phyloP scores from a whole-genome alignment of 2,797 vertebrate species.

The Ctenopoma kingsleyae region DNA sequence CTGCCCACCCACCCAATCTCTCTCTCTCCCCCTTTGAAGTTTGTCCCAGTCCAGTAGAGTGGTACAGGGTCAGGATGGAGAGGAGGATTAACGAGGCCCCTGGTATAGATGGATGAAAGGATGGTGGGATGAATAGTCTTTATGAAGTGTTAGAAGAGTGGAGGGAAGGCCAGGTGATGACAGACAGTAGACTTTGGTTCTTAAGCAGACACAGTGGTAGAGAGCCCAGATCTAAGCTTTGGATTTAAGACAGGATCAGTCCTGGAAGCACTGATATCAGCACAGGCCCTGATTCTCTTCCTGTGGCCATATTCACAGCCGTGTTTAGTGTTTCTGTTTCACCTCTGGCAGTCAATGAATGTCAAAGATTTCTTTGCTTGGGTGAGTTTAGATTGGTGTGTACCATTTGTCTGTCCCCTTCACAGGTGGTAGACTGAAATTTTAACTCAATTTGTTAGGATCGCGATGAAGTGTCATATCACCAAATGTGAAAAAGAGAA shows the following conservation, averaged over 20 bases:
- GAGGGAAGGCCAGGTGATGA: conserved; percentile 76
- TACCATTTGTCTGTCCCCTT: background rate
- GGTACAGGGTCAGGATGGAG: conserved; percentile 76
- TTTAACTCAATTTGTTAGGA: background rate
- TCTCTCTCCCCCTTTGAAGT: conserved; percentile 77
- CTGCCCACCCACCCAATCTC: conserved; percentile 74
- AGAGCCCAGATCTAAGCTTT: conserved; percentile 69
- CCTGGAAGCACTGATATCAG: conserved; percentile 38
- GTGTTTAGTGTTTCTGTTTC: conserved; percentile 39
- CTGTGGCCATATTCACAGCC: conserved; percentile 31
- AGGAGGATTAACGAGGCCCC: conserved; percentile 81
- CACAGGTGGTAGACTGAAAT: background rate
- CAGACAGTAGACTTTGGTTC: conserved; percentile 65
- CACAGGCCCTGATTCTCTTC: conserved; percentile 23
- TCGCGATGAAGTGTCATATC: background rate
- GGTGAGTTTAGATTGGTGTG: background rate
- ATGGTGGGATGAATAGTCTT: conserved; percentile 82
- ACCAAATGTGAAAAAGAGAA: background rate
- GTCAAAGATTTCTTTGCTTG: background rate
- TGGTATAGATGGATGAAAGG: conserved; percentile 80
- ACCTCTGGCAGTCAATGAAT: background rate
- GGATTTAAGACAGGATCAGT: conserved; percentile 72
- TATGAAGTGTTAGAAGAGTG: conserved; percentile 80
- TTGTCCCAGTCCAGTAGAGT: conserved; percentile 78
- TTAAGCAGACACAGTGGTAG: conserved; percentile 57